Conservation (phyloP, 2,797 vertebrate species). For the Pogoniulus pusillus region DNA sequence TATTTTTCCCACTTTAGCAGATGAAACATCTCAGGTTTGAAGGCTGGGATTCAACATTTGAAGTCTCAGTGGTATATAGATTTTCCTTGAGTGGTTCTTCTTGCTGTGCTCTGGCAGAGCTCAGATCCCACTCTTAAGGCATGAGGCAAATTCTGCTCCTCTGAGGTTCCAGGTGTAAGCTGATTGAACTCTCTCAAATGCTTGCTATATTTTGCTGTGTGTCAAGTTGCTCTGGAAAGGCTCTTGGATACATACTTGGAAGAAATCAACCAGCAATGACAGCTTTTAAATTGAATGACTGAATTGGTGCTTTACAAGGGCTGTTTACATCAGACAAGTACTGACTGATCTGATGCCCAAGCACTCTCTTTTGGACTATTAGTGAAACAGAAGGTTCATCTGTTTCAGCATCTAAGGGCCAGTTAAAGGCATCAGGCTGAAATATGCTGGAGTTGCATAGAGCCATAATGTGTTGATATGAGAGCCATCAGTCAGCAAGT, state of each 20-base stretch:
- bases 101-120: neutral
- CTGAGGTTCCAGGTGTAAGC: neutral
- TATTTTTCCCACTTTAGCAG: neutral
- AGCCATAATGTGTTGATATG: conserved; percentile 26
- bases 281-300: conserved; percentile 24
- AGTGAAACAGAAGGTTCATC: conserved; percentile 40
- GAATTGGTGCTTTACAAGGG: neutral
- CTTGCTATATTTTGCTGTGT: conserved; percentile 1
- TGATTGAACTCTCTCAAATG: neutral
- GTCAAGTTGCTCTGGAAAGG: conserved; percentile 14
- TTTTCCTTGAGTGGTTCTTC: neutral
- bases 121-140: neutral
- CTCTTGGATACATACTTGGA: neutral
- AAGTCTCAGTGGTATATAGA: neutral
- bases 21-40: neutral
- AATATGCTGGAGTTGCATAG: conserved; percentile 47
- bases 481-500: conserved; percentile 34
- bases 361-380: conserved; percentile 32
- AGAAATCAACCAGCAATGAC: conserved; percentile 41
- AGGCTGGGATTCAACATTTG: neutral
- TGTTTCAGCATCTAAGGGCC: neutral
- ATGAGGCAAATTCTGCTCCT: neutral
- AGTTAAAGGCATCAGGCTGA: conserved; percentile 31
- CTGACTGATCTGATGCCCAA: conserved; percentile 24
- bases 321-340: neutral